Base-by-base conservation (phyloP, 2,797 vertebrate species). In the Lycodopsis pacificus region DNA sequence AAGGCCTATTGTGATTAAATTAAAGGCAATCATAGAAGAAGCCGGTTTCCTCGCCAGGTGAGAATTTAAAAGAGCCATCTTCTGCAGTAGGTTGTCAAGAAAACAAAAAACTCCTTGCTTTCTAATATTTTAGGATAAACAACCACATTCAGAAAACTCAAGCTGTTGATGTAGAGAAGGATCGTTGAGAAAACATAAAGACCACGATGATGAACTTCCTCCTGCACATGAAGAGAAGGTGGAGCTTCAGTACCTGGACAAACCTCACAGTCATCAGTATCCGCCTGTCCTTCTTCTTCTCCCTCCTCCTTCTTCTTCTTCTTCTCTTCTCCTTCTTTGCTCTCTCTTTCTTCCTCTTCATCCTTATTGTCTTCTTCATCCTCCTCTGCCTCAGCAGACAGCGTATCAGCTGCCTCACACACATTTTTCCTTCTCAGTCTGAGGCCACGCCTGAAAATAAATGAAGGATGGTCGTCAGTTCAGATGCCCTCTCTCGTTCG, bases 231-330 rank as follows among this genome's bases (percentile, higher is more conserved):
- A 11, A n/a, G 30, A 44, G 36, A 38, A 51, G 0, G 13, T 14
- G 58, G 13, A 14, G 61, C 32, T 67, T 71, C 53, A 22, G 42
- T 85, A 95, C 94, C 94, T 90, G 93, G 94, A 88, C 93, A 95
- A 77, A 95, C 69, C 0, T 84, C 83, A 58, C 89, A 91, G 86
- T 89, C 88, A 1, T 84, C 88, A 1, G 59, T 12, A 0, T 92
- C 88, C 64, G 75, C 89, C 56, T 77, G 86, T 2, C 49, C 83
- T 14, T 81, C 83, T 14, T 62, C 78, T n/a, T 20, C 59, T 17
- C 42, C 70, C 62, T 87, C 46, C n/a, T n/a, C n/a, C n/a, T n/a
- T n/a, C 80, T 74, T 46, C 19, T 44, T 68, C 62, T 87, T 53
- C 80, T 74, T 48, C 80, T 25, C 27, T 0, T 64, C 56, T 20